These are phyloP conservation scores for Atherinosoma microstoma DNA, from an alignment of 2,797 vertebrate genomes.

Conservation along the genomic window DNA sequence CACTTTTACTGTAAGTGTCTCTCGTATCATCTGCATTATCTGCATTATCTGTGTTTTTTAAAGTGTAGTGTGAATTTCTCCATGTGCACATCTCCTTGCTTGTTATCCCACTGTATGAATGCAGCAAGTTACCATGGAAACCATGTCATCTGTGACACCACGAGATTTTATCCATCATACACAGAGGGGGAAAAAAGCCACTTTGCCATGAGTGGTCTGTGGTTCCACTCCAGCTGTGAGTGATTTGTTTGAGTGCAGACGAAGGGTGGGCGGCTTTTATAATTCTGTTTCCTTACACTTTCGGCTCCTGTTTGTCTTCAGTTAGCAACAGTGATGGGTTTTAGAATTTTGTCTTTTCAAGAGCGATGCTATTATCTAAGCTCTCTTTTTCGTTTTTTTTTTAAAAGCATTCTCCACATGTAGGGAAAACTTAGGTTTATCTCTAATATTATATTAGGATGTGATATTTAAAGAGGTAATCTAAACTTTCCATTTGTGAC, in stretches of 20 bases:
- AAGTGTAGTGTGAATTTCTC: constrained; percentile 19
- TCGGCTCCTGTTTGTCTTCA: constrained; percentile 7
- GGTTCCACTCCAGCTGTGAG: constrained; percentile 49
- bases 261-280: constrained; percentile 33
- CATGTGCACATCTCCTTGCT: constrained; percentile 26
- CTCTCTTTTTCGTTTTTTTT: constrained; percentile 15
- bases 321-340: constrained; percentile 14
- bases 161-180: constrained; percentile 49
- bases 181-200: constrained; percentile 31
- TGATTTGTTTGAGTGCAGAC: constrained; percentile 45
- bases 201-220: constrained; percentile 42
- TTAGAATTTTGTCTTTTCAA: constrained; percentile 10
- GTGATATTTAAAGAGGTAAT: background rate
- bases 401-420: background rate
- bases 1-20: constrained; percentile 8
- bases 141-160: constrained; percentile 68
- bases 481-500: constrained; percentile 1
- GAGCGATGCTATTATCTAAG: background rate
- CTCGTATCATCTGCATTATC: constrained; percentile 31
- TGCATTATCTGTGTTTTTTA: constrained; percentile 13
- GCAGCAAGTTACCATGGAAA: constrained; percentile 79
- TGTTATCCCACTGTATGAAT: constrained; percentile 57
- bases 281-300: constrained; percentile 17
- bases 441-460: background rate
- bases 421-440: background rate